A percentile compares a stretch with the other conserved stretches of the same genome.
Evolutionary conservation across 2,113 vertebrate species (phyloP).

Genomic region (Picathartes gymnocephalus): DNA sequence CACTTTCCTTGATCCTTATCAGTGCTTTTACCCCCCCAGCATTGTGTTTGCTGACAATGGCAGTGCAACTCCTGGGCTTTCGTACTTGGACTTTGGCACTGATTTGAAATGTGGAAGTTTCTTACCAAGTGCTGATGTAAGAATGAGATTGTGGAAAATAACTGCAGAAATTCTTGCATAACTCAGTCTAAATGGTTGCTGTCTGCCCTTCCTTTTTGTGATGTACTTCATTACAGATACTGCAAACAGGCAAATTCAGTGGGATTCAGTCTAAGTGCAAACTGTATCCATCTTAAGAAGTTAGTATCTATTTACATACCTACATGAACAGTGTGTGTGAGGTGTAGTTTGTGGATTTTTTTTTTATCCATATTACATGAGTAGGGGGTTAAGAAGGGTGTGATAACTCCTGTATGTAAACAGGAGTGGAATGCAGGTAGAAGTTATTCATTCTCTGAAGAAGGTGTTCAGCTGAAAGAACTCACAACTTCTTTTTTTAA

Average conservation of each 20-base stretch:
- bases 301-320: background rate
- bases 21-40: background rate
- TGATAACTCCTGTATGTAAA: background rate
- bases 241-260: background rate
- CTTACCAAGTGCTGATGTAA: background rate
- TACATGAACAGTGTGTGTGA: background rate
- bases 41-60: conserved; percentile 22
- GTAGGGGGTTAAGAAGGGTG: background rate
- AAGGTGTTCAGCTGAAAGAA: background rate
- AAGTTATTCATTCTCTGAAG: background rate
- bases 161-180: background rate
- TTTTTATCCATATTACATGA: background rate
- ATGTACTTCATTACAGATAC: background rate
- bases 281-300: background rate
- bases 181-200: background rate
- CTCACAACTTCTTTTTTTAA: background rate
- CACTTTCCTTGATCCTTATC: conserved; percentile 3
- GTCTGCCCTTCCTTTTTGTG: background rate
- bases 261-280: background rate
- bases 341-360: background rate
- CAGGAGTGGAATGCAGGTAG: background rate
- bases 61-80: background rate
- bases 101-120: conserved; percentile 3
- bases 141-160: conserved; percentile 8
- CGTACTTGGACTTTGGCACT: background rate